phyloP scores from a whole-genome alignment of 2,797 vertebrate genomes.

The Anolis apletophallus region DNA sequence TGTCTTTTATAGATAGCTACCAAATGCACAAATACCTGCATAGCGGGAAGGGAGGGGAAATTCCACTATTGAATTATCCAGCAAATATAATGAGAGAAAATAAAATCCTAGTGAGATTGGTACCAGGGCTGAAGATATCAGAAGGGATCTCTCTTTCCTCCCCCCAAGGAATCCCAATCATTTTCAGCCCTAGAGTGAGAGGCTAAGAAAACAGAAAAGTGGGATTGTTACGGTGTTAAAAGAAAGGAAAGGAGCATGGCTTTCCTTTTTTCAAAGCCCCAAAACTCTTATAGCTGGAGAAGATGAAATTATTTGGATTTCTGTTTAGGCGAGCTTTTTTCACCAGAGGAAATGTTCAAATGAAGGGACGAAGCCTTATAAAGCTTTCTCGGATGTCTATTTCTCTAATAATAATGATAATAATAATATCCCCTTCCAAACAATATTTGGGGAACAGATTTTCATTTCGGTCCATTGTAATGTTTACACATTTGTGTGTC shows the following conservation, averaged over 20 bases:
- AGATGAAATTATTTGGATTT: slow-evolving; percentile 23
- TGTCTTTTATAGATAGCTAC: background rate
- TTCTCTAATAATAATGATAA: slow-evolving; percentile 11
- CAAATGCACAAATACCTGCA: background rate
- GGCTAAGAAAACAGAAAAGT: slow-evolving; percentile 41
- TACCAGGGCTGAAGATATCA: background rate
- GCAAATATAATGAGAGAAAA: background rate
- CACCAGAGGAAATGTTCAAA: slow-evolving; percentile 43
- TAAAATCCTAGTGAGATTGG: background rate
- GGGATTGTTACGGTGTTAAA: slow-evolving; percentile 39
- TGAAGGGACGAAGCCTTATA: slow-evolving; percentile 35
- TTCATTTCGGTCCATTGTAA: background rate
- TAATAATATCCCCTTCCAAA: background rate
- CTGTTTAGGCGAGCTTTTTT: background rate
- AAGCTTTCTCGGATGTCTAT: slow-evolving; percentile 26
- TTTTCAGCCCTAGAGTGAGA: slow-evolving; percentile 35
- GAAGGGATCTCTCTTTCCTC: background rate
- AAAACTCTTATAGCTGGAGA: background rate
- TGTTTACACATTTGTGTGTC: slow-evolving; percentile 47
- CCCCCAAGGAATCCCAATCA: background rate
- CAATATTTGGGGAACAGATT: background rate
- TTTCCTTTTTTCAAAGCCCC: background rate
- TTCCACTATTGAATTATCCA: background rate
- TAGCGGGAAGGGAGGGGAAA: no score
- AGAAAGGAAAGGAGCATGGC: slow-evolving; percentile 17